A percentile compares a stretch with the other conserved stretches of the same genome.
phyloP scores from a whole-genome alignment of 2,113 vertebrate species.

The Psammodynastes pulverulentus region DNA sequence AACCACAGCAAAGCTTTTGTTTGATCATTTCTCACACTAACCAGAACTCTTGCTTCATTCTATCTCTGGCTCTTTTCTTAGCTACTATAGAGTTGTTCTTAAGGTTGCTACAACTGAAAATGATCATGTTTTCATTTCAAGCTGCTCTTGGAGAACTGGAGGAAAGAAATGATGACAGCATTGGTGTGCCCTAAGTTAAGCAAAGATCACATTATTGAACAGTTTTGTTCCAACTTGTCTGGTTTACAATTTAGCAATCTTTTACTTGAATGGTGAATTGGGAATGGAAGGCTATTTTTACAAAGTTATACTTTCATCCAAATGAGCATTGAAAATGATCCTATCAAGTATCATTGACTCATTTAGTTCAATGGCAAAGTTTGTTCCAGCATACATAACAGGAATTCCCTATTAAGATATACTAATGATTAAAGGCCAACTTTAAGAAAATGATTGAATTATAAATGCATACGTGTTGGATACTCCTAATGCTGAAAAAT shows the following conservation, averaged over 20 bases:
- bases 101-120: background rate
- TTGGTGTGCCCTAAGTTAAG: background rate
- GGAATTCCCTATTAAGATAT: background rate
- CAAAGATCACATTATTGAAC: background rate
- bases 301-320: background rate
- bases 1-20: background rate
- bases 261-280: background rate
- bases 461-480: background rate
- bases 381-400: background rate
- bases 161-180: background rate
- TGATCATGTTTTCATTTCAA: background rate
- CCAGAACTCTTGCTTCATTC: background rate
- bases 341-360: background rate
- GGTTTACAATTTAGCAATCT: background rate
- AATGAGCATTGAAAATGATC: background rate
- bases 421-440: background rate
- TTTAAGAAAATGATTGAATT: background rate
- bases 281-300: background rate
- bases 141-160: background rate
- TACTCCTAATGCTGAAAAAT: conserved; percentile 11
- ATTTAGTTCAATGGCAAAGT: background rate
- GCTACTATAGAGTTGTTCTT: background rate
- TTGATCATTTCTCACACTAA: background rate
- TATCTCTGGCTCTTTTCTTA: background rate
- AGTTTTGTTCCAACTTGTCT: background rate